Base-by-base conservation (phyloP, 2,113 vertebrate species). In the Chroicocephalus ridibundus region DNA sequence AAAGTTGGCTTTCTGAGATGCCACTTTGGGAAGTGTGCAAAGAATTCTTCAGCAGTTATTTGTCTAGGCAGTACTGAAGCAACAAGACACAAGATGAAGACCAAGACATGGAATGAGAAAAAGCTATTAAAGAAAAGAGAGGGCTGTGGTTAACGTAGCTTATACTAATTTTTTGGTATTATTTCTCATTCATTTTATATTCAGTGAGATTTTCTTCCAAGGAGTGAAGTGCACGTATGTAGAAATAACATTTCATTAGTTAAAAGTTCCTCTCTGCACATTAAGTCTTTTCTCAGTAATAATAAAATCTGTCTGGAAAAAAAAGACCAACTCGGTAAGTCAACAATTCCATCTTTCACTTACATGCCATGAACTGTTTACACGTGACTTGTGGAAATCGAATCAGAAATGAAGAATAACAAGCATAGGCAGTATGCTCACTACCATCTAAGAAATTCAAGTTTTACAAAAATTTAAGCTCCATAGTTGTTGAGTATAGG, bases 311-410 rank as follows among this genome's bases (percentile, higher is more conserved):
- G 5, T 61, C 62, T 92, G 90, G 87, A 88, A 76, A 74, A 74
- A 80, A 75, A 93, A 69, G 40, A 70, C 31, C 46, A 60, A 85
- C 69, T 52, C 77, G 95, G 94, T 97, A 97, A 97, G 93, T 96
- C 42, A 78, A 60, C 52, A 86, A 49, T 92, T 94, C 40, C 82
- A 64, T 83, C 71, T 88, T 82, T 79, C 66, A 64, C 51, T 85
- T 71, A 65, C 40, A 11, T 65, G 16, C 36, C 44, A 44, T 72
- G 62, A 78, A 80, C 18, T 93, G 36, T 88, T 85, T 92, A 36
- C 5, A 0, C 27, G 20, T 88, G 60, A 82, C 57, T 77, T 64
- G 22, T 76, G 36, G 52, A 94, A 57, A 71, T 29, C 0, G 3
- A 16, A 51, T 49, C 82, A 89, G 69, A 86, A 92, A 47, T 74